phyloP scores from a whole-genome alignment of 1,140 invertebrate genomes.

The Drosophila kepulauana region DNA sequence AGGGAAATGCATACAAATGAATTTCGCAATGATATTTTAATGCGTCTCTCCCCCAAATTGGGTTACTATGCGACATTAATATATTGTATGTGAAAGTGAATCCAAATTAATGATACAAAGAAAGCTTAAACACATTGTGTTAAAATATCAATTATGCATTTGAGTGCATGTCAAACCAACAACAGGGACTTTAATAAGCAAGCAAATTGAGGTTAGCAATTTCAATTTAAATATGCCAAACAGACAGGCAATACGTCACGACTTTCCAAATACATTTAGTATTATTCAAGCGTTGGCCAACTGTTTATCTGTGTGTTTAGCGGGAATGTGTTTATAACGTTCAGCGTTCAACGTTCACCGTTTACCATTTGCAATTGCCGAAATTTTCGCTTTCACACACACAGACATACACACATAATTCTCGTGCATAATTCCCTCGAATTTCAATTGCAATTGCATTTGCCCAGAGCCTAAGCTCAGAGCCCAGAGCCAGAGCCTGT shows the following conservation, averaged over 20 bases:
- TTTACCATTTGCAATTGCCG: slow-evolving; percentile 48
- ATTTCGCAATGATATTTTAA: slow-evolving; percentile 50
- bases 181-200: neutral
- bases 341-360: slow-evolving; percentile 24
- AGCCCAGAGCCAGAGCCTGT: neutral
- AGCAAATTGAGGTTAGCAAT: slow-evolving; percentile 27
- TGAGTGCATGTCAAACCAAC: neutral
- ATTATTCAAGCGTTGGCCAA: slow-evolving; percentile 42
- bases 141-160: slow-evolving; percentile 4
- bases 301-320: slow-evolving; percentile 38
- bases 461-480: neutral
- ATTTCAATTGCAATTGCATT: slow-evolving; percentile 64
- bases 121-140: neutral
- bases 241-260: slow-evolving; percentile 8
- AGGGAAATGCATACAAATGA: slow-evolving; percentile 33
- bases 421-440: slow-evolving; percentile 64
- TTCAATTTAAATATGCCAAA: slow-evolving; percentile 58
- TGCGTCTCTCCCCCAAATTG: slow-evolving; percentile 55
- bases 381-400: slow-evolving; percentile 77
- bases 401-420: slow-evolving; percentile 75
- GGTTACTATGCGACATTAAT: slow-evolving; percentile 45
- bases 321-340: slow-evolving; percentile 15
- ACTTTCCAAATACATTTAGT: slow-evolving; percentile 53
- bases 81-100: slow-evolving; percentile 14
- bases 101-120: neutral